Base-by-base conservation (phyloP, 2,113 vertebrate genomes). In the Marcusenius ussheri region DNA sequence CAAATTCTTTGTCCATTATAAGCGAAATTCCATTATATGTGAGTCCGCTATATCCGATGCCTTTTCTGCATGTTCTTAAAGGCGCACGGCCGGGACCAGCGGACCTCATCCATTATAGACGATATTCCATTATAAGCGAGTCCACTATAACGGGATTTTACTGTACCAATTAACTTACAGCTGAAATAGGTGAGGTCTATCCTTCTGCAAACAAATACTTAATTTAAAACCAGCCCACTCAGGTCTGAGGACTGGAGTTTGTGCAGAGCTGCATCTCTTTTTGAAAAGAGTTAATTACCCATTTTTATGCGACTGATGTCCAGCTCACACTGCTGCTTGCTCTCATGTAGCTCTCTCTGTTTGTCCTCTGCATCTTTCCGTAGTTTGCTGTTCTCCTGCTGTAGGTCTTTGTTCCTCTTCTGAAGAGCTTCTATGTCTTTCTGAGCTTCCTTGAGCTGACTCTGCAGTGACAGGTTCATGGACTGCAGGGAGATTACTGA, bases 341-440 rank as follows among this genome's bases (percentile, higher is more conserved):
- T 95, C 91, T 95, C 95, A 24, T 95, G 95, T 84, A 97, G 91
- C 89, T 94, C 95, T 83, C 93, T 93, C 89, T 95, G 96, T 90
- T 96, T 96, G 66, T 96, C 94, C 92, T 96, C 94, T 70, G 97
- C 93, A 89, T 91, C 90, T 92, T 90, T 70, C 80, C 88, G 91
- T 89, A 96, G 91, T 49, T 70, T 93, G 91, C 93, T 94, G 70
- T 96, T 96, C 93, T 96, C 96, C 86, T 94, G 94, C 91, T 93
- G 96, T 3, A 98, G 94, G 7, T 96, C 97, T 89, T 96, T 91
- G 47, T 97, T 96, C 93, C 97, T 96, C 31, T 91, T 94, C 91
- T 96, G 96, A 58, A 98, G 93, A 5, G 95, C 95, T 90, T 96
- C 96, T 84, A 97, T 94, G 7, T 93, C 94, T 92, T 93, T 94